phyloP scores from a whole-genome alignment of 2,888 invertebrate species.

The Alentia gelatinosa region DNA sequence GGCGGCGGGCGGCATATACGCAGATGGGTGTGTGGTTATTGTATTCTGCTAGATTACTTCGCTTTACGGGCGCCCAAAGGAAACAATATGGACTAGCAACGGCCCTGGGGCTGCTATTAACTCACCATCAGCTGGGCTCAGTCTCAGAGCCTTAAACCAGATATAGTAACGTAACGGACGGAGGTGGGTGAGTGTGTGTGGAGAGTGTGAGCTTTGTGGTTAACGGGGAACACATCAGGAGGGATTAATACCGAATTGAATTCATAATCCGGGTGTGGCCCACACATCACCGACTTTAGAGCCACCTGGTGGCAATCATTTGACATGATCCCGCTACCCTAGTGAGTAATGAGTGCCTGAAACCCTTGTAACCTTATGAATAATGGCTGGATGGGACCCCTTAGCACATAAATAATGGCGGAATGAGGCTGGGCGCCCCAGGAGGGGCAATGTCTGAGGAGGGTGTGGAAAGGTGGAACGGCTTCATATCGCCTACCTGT shows the following conservation, averaged over 20 bases:
- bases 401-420: background rate
- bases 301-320: background rate
- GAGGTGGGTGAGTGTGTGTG: background rate
- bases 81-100: background rate
- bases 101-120: background rate
- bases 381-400: background rate
- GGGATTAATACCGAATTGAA: background rate
- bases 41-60: background rate
- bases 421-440: background rate
- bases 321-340: background rate
- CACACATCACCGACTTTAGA: background rate
- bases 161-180: background rate
- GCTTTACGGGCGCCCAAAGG: background rate
- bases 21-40: background rate
- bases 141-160: background rate
- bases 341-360: background rate
- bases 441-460: background rate
- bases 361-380: background rate
- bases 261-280: background rate
- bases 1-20: too few relatives aligned
- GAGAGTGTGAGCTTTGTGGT: background rate
- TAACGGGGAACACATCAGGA: background rate
- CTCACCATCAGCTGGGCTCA: background rate
- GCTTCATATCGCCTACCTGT: background rate
- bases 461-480: too few relatives aligned